Percentiles rank a stretch among this genome's conserved stretches.
Conservation (phyloP, 2,888 invertebrate genomes). For the Ochropleura plecta region DNA sequence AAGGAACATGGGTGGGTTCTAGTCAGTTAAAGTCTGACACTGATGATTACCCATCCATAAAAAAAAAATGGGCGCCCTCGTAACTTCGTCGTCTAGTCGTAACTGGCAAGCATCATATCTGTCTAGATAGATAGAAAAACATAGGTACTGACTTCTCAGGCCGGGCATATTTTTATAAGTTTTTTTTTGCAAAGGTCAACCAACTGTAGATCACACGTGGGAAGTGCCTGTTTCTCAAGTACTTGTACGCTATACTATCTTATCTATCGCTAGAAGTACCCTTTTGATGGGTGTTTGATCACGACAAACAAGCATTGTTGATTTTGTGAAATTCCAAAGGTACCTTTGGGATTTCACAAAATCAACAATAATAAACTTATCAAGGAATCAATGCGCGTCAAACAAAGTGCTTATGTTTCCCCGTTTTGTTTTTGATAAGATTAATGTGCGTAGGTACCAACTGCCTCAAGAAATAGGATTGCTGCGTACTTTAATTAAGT, state of each 20-base stretch:
- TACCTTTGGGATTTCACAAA: neutral
- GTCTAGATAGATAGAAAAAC: too few species aligned
- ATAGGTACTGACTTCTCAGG: neutral
- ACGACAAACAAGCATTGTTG: slow-evolving; percentile 29
- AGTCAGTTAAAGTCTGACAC: too few species aligned
- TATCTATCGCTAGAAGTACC: slow-evolving; percentile 17
- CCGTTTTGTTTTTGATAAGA: slow-evolving; percentile 16
- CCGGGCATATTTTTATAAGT: slow-evolving; percentile 4
- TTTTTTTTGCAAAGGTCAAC: slow-evolving; percentile 49
- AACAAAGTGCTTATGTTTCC: neutral
- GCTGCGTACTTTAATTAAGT: neutral
- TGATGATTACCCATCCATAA: too few species aligned
- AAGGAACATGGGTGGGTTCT: too few species aligned
- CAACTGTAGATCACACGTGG: slow-evolving; percentile 21
- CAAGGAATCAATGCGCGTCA: slow-evolving; percentile 17
- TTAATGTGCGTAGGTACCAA: neutral
- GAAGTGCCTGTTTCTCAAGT: slow-evolving; percentile 3
- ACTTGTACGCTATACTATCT: slow-evolving; percentile 19
- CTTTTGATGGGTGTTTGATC: slow-evolving; percentile 11
- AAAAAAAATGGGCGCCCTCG: too few species aligned
- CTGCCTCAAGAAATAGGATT: too few species aligned
- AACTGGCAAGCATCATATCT: too few species aligned
- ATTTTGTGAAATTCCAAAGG: slow-evolving; percentile 26
- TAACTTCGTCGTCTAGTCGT: too few species aligned
- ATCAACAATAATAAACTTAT: neutral